Percentiles rank a stretch among this genome's conserved stretches.
These are phyloP conservation scores for Periplaneta americana DNA, from an alignment of 1,140 invertebrate species.

Conservation along the genomic window DNA sequence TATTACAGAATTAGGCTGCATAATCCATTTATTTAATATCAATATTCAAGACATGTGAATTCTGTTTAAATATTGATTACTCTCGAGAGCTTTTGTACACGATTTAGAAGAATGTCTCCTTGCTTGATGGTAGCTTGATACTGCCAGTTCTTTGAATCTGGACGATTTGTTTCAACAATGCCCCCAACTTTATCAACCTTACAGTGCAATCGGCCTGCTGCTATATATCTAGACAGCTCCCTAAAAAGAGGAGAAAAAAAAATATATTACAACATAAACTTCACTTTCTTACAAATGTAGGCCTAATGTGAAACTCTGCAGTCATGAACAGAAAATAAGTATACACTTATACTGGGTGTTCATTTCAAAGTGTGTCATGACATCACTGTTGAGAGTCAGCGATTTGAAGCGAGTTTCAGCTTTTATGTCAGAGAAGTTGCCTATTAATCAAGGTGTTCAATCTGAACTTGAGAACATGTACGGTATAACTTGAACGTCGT, in stretches of 20 bases:
- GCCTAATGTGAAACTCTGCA: not conserved
- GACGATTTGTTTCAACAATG: conserved; percentile 94
- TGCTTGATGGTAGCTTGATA: conserved; percentile 98
- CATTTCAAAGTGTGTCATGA: too few relatives aligned
- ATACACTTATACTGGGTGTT: not conserved
- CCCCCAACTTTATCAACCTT: conserved; percentile 97
- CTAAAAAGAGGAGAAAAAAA: conserved; percentile 40
- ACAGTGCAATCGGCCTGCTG: conserved; percentile 90
- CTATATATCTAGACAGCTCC: conserved; percentile 87
- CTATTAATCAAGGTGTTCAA: too few relatives aligned
- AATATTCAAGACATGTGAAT: conserved; percentile 25
- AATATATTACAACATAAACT: too few relatives aligned
- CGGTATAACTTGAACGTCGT: too few relatives aligned
- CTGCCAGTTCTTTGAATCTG: conserved; percentile 87
- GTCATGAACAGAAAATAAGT: not conserved
- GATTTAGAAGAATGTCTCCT: conserved; percentile 94
- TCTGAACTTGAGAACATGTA: too few relatives aligned
- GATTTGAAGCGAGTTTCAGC: too few relatives aligned
- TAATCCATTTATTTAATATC: not conserved
- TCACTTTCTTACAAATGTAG: too few relatives aligned
- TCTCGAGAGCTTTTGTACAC: conserved; percentile 96
- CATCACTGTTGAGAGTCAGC: too few relatives aligned
- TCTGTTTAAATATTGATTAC: conserved; percentile 96
- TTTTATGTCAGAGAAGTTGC: too few relatives aligned
- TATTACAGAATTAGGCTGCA: not conserved